Evolutionary conservation across 2,113 vertebrate species (phyloP).

Genomic region (Phalacrocorax carbo): DNA sequence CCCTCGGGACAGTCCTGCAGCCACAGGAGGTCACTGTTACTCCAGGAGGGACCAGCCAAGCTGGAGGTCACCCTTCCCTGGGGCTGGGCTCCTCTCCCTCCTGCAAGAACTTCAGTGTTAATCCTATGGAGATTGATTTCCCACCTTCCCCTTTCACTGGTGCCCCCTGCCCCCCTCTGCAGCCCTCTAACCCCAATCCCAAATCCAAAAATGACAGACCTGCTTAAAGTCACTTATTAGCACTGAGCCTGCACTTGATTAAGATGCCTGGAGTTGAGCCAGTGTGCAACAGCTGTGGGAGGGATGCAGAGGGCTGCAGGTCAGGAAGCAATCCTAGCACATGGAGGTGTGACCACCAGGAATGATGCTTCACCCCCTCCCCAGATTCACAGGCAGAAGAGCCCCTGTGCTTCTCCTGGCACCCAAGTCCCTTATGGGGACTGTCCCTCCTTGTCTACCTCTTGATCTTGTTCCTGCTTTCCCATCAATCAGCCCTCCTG

Average conservation of each 20-base stretch:
- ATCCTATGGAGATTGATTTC: neutral
- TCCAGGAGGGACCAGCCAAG: neutral
- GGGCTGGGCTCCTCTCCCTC: neutral
- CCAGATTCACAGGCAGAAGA: neutral
- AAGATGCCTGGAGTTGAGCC: neutral
- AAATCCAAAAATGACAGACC: neutral
- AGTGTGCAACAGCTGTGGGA: neutral
- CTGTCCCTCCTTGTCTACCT: neutral
- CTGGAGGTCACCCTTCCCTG: neutral
- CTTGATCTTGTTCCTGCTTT: neutral
- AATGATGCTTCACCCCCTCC: neutral
- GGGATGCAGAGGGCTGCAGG: neutral
- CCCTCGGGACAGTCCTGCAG: neutral
- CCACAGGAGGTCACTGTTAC: slow-evolving; percentile 74
- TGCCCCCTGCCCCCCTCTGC: accelerated
- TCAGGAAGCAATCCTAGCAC: neutral
- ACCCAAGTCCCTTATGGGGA: neutral
- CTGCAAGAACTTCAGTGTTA: neutral
- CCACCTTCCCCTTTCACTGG: neutral
- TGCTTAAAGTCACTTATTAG: slow-evolving; percentile 20
- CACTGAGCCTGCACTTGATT: neutral
- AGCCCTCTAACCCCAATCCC: neutral
- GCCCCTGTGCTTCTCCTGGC: accelerated
- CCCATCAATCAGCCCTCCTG: neutral
- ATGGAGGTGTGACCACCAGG: neutral